phyloP scores from a whole-genome alignment of 2,888 invertebrate genomes.

The Enchytraeus crypticus region DNA sequence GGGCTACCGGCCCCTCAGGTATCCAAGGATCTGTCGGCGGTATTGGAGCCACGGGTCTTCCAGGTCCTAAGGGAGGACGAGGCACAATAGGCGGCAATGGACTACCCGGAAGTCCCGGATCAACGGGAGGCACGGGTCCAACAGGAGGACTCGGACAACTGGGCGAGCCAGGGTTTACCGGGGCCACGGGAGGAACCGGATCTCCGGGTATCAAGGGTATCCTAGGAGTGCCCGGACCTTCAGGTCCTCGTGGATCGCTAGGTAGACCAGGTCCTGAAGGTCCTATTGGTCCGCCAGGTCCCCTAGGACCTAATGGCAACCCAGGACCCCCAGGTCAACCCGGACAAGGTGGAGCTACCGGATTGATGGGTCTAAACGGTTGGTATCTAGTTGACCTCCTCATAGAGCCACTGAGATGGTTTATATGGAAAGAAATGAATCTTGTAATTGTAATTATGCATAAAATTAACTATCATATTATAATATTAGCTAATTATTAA shows the following conservation, averaged over 20 bases:
- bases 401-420: no score
- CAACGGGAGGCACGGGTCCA: slow-evolving; percentile 6
- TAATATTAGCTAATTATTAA: no score
- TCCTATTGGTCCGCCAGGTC: slow-evolving; percentile 9
- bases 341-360: neutral
- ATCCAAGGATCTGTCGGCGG: neutral
- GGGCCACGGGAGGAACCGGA: slow-evolving; percentile 7
- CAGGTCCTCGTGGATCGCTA: slow-evolving; percentile 14
- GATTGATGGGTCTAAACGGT: neutral
- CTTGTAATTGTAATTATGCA: no score
- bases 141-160: slow-evolving; percentile 9
- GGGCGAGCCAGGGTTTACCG: slow-evolving; percentile 13
- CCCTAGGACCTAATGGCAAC: slow-evolving; percentile 12
- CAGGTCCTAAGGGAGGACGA: neutral
- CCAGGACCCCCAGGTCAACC: slow-evolving; percentile 1
- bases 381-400: no score
- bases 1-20: neutral
- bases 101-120: slow-evolving; percentile 3
- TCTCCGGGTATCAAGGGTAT: neutral
- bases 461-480: no score
- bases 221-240: neutral
- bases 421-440: no score
- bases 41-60: neutral
- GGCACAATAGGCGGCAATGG: neutral
- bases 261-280: neutral